Base-by-base conservation (phyloP, 2,113 vertebrate species). In the Cariama cristata region DNA sequence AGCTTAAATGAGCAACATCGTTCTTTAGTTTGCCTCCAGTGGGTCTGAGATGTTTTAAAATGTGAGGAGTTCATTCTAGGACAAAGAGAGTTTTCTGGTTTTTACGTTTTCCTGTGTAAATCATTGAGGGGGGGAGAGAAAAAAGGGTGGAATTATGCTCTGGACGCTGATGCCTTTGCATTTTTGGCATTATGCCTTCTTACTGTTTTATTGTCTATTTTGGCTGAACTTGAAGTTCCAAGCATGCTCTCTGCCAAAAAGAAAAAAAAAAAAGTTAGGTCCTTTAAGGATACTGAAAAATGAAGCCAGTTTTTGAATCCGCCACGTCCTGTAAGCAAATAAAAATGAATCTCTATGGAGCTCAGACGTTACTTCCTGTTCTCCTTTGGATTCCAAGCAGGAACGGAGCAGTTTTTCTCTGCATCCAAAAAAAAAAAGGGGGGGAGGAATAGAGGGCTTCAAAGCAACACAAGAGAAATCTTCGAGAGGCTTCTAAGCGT, bases 141-240 rank as follows among this genome's bases (percentile, higher is more conserved):
- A 79, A 93, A 91, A 96, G 94, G 50, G 73, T 87, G 98, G 99
- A 99, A 99, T 99, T 98, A 98, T 98, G 97, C 98, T 98, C 98
- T 98, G 98, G 98, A 98, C 12, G 5, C 98, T 98, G 98, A 98
- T 98, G 98, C 98, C 97, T 98, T 98, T 92, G 98, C 98, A 98
- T 99, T 99, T 97, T 99, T 99, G 99, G 99, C 99, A 97, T 98
- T 98, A 98, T 98, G 96, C 97, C 98, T 98, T 97, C 97, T 97
- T 97, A 98, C 98, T 98, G 98, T 99, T 99, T 99, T 99, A 99
- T 99, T 99, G 99, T 99, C 99, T 99, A 97, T 99, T 99, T 99
- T 99, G 99, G 99, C 99, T 99, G 98, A 99, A 99, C 98, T 99
- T 98, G 98, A 97, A 98, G 98, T 98, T 99, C 98, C 98, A 97